Percentiles rank a stretch among this genome's conserved stretches.
Evolutionary conservation across 2,797 vertebrate species (phyloP).

Genomic region (Microhierax caerulescens): DNA sequence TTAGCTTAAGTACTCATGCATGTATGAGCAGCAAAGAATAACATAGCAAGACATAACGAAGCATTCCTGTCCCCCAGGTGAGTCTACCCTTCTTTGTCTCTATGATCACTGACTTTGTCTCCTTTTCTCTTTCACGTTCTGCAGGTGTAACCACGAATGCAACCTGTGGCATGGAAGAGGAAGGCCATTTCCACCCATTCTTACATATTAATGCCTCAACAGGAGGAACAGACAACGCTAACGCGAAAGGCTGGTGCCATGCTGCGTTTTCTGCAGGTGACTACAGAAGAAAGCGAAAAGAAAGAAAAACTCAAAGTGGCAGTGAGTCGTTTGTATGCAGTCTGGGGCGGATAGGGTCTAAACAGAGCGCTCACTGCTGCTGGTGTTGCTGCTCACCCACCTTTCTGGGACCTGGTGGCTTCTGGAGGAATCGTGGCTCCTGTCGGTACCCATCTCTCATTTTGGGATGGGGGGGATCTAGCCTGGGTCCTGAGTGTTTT

Average conservation of each 20-base stretch:
- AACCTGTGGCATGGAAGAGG: rapidly evolving
- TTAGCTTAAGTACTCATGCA: neutral
- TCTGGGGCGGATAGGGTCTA: neutral
- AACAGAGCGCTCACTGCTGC: neutral
- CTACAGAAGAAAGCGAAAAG: neutral
- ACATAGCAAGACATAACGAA: neutral
- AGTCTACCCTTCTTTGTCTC: neutral
- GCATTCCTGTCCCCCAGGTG: neutral
- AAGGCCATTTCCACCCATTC: neutral
- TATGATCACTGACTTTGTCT: neutral
- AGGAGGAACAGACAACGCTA: neutral
- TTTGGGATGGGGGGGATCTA: neutral
- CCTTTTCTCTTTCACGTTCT: neutral
- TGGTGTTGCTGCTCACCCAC: too few species aligned
- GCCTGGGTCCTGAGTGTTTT: neutral
- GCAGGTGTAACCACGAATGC: neutral
- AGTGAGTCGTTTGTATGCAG: rapidly evolving
- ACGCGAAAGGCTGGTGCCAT: rapidly evolving
- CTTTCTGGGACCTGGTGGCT: neutral
- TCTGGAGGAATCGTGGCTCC: neutral
- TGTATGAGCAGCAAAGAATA: neutral
- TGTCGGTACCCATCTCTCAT: neutral
- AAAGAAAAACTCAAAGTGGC: neutral
- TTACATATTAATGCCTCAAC: rapidly evolving
- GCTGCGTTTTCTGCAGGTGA: neutral